Evolutionary conservation across 2,888 invertebrate species (phyloP), one percentile per base, ranked within the genome.

Genomic region (Plemyria rubiginata): DNA sequence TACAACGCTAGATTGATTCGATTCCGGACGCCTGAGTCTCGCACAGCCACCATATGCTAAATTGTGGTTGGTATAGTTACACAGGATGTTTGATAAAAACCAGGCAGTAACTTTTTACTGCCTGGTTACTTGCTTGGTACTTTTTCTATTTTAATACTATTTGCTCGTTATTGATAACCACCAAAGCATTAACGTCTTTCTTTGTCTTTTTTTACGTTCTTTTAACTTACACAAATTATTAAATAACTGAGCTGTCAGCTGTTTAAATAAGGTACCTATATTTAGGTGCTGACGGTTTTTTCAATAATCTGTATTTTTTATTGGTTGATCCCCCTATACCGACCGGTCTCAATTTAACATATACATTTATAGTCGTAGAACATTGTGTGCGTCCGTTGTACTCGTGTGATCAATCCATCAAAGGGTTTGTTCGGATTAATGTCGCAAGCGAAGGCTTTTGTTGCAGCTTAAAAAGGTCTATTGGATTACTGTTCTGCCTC

Each of bases 361-460:
- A 11, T 38, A 11, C 6, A 32, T 32, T 2, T 38, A 38, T 38
- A 38, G 36, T 36, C 9, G 1, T 41, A 13, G 22, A 51, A 40
- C 13, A 52, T 46, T 22, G 16, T 28, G 13, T 40, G 36, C 43
- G 61, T 62, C 56, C 51, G 41, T 36, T 63, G 54, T 63, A 63
- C 38, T 43, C 54, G 65, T 60, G 56, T 60, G 62, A 60, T 65
- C 69, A 56, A 65, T 69, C 69, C 65, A 67, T 69, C 67, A 69
- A 60, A 69, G 59, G 51, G 62, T 60, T 59, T 56, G 60, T 63
- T 57, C 38, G 66, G 67, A 66, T 69, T 69, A 69, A 41, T 58
- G 56, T 65, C 58, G 54, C 63, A 16, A 54, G 60, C 53, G 48
- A 45, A 60, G 60, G 66, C 56, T 58, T 63, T 66, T 60, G 54